These are phyloP conservation scores for Resseliella maxima DNA, from an alignment of 2,888 invertebrate species.

Conservation along the genomic window DNA sequence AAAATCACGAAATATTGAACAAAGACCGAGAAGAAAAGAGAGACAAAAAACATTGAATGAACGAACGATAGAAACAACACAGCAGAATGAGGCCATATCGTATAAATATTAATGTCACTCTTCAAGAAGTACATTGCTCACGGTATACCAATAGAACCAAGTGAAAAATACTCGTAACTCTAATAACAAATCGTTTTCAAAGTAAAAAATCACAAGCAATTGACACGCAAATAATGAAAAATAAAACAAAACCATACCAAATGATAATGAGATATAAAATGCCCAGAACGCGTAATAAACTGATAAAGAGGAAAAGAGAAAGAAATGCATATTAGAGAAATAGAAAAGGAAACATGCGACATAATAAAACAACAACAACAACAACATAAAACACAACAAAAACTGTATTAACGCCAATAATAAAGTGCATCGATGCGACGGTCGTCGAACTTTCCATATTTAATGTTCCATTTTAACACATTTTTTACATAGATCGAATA, in stretches of 20 bases:
- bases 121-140: conserved; percentile 1
- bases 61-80: neutral
- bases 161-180: neutral
- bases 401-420: conserved; percentile 34
- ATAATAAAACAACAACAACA: neutral
- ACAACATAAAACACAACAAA: neutral
- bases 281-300: neutral
- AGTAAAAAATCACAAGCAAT: conserved; percentile 1
- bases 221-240: neutral
- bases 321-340: neutral
- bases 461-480: conserved; percentile 38
- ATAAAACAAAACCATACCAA: too few species aligned
- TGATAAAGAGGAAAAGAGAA: neutral
- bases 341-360: neutral
- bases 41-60: neutral
- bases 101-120: conserved; percentile 34
- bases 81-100: neutral
- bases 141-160: neutral
- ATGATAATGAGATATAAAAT: neutral
- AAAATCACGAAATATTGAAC: neutral
- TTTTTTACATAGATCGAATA: conserved; percentile 26
- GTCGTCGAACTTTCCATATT: conserved; percentile 28
- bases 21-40: neutral
- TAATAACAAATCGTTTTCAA: conserved; percentile 32
- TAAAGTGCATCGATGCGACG: conserved; percentile 23